phyloP scores from a whole-genome alignment of 2,113 vertebrate species.

The Haplotaxodon microlepis region DNA sequence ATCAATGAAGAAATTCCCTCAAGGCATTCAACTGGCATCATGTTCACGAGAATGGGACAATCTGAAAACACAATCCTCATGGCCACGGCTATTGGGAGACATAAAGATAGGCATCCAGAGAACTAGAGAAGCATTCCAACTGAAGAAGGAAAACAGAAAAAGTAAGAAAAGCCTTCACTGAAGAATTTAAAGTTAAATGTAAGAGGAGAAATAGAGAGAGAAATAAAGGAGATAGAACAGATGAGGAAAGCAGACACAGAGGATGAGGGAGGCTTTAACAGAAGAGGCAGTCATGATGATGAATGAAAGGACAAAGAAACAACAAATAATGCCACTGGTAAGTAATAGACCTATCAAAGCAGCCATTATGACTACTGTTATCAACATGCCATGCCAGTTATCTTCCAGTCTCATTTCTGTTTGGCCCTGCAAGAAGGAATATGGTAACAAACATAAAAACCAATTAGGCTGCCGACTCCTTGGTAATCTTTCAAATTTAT shows the following conservation, averaged over 20 bases:
- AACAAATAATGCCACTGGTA: neutral
- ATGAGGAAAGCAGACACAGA: neutral
- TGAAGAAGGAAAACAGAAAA: neutral
- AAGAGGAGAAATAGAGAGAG: neutral
- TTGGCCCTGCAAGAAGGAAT: neutral
- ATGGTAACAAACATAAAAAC: neutral
- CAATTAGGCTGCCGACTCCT: neutral
- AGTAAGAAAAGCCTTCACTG: neutral
- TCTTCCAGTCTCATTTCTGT: neutral
- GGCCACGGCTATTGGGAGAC: neutral
- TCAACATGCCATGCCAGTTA: neutral
- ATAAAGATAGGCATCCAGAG: neutral
- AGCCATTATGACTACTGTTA: neutral
- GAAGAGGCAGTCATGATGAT: neutral
- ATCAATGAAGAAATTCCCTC: neutral
- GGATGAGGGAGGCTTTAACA: neutral
- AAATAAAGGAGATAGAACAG: neutral
- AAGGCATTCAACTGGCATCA: neutral
- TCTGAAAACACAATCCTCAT: neutral
- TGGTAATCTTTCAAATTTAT: neutral
- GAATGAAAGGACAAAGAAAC: neutral
- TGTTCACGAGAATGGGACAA: neutral
- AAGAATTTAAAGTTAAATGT: neutral
- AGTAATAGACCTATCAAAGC: neutral
- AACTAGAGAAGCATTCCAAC: neutral